Evolutionary conservation across 2,797 vertebrate species (phyloP).

Genomic region (Rhinogobio ventralis): DNA sequence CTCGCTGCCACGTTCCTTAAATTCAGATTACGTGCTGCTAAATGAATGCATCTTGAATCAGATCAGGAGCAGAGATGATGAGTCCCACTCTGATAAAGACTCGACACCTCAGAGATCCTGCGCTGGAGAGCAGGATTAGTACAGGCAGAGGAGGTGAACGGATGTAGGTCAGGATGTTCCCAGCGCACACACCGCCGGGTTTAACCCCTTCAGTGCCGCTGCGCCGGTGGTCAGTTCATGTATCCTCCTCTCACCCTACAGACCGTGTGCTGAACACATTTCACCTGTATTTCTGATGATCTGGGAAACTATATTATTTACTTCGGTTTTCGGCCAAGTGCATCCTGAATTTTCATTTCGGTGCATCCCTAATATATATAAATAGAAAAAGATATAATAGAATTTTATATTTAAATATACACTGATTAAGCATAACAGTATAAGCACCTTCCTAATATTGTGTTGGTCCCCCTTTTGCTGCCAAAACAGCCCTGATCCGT

Average conservation of each 20-base stretch:
- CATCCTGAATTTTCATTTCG: too few species aligned
- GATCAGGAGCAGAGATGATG: not conserved
- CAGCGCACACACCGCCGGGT: slow-evolving; percentile 16
- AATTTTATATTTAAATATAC: too few species aligned
- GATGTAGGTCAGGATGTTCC: slow-evolving; percentile 62
- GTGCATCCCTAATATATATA: too few species aligned
- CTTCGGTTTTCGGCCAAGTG: too few species aligned
- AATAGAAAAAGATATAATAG: too few species aligned
- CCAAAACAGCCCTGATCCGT: too few species aligned
- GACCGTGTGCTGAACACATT: not conserved
- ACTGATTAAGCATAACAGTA: too few species aligned
- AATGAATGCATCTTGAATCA: not conserved
- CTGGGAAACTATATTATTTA: not conserved
- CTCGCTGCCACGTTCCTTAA: not conserved
- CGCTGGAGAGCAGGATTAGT: slow-evolving; percentile 41
- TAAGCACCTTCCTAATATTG: too few species aligned
- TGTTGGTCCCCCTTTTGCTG: too few species aligned
- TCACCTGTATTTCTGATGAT: not conserved
- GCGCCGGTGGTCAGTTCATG: not conserved
- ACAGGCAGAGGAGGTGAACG: slow-evolving; percentile 28
- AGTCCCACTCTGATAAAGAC: not conserved
- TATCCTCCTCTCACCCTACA: not conserved
- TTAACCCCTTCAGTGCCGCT: slow-evolving; percentile 47
- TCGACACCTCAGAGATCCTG: slow-evolving; percentile 26
- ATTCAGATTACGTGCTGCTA: slow-evolving; percentile 19